These are phyloP conservation scores for Ambastaia sidthimunki DNA, from an alignment of 2,797 vertebrate species.

Conservation along the genomic window DNA sequence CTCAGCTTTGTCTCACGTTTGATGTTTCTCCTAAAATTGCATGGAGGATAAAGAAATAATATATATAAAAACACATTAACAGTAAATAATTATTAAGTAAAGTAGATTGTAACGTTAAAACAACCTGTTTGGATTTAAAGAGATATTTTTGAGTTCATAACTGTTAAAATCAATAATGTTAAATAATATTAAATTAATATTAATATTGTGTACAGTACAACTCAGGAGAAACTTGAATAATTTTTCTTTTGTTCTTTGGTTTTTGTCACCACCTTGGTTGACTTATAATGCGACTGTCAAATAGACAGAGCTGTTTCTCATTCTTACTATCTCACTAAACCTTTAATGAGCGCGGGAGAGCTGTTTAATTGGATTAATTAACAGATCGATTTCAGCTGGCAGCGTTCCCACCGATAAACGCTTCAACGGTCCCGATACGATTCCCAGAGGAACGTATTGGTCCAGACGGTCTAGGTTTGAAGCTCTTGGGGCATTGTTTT, in stretches of 20 bases:
- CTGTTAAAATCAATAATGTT: background rate
- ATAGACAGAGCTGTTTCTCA: slow-evolving; percentile 48
- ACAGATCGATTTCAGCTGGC: slow-evolving; percentile 67
- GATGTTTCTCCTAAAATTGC: background rate
- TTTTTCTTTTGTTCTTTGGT: background rate
- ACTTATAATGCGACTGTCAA: background rate
- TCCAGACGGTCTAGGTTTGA: slow-evolving; percentile 15
- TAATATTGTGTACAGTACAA: background rate
- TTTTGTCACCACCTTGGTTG: background rate
- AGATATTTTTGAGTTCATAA: background rate
- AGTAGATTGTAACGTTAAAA: background rate
- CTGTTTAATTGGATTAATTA: slow-evolving; percentile 79
- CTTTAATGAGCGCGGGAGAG: slow-evolving; percentile 69
- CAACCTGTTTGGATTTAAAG: background rate
- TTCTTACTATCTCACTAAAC: slow-evolving; percentile 61
- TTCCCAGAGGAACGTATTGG: slow-evolving; percentile 52
- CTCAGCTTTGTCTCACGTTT: background rate
- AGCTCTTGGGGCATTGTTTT: slow-evolving; percentile 42
- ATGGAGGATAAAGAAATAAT: background rate
- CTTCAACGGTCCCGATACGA: slow-evolving; percentile 48
- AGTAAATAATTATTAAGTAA: too few species aligned
- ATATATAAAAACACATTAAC: background rate
- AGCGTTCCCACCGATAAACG: slow-evolving; percentile 59
- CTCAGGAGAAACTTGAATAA: background rate
- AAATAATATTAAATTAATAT: too few species aligned